These are phyloP conservation scores for Pandion haliaetus DNA, from an alignment of 2,113 vertebrate genomes.

Conservation along the genomic window DNA sequence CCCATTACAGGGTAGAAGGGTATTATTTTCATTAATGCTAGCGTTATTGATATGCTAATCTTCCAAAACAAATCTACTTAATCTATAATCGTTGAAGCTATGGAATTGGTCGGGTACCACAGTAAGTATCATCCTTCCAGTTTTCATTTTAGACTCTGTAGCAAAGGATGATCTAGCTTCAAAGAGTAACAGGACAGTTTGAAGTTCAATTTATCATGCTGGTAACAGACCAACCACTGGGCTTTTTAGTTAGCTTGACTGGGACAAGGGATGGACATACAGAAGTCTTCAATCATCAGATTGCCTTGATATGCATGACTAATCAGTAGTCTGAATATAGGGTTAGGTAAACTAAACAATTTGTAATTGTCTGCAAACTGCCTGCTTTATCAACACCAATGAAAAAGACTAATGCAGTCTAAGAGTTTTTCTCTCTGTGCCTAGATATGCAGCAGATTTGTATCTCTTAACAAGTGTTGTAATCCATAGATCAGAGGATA, in stretches of 20 bases:
- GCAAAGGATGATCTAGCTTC: not conserved
- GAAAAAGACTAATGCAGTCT: not conserved
- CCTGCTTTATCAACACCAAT: not conserved
- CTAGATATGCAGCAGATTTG: not conserved
- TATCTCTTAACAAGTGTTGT: not conserved
- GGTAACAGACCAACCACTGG: not conserved
- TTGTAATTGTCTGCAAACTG: not conserved
- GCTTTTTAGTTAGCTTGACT: not conserved
- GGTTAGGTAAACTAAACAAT: not conserved
- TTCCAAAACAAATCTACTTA: slow-evolving; percentile 26
- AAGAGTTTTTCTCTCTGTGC: not conserved
- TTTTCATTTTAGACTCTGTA: not conserved
- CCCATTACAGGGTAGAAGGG: not conserved
- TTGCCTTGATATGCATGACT: not conserved
- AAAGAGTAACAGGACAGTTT: not conserved
- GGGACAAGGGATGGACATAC: not conserved
- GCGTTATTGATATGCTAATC: not conserved
- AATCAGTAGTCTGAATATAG: not conserved
- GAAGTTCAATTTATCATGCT: not conserved
- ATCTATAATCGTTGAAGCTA: slow-evolving; percentile 19
- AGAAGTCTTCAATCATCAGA: not conserved
- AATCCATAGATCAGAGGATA: not conserved
- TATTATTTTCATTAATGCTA: slow-evolving; percentile 19
- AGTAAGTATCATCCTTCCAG: not conserved
- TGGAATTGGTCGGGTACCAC: not conserved